These are phyloP conservation scores for Ochotona curzoniae DNA, from an alignment of 2,113 vertebrate genomes.

Conservation along the genomic window DNA sequence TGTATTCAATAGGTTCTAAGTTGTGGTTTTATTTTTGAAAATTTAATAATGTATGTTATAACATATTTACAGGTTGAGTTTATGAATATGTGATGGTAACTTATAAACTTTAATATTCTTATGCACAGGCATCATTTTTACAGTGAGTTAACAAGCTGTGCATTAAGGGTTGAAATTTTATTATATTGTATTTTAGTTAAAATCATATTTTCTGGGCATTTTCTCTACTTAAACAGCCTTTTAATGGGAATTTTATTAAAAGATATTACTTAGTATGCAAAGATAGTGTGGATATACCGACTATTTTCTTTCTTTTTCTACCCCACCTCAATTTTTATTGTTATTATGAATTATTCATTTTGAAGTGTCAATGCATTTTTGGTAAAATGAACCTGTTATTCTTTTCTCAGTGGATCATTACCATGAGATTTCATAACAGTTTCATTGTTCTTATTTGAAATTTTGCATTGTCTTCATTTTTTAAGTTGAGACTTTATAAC, in stretches of 20 bases:
- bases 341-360: slow-evolving; percentile 56
- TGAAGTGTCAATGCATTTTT: slow-evolving; percentile 54
- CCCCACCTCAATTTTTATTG: not conserved
- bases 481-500: slow-evolving; percentile 68
- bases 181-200: no score
- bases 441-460: slow-evolving; percentile 69
- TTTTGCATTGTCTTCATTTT: slow-evolving; percentile 69
- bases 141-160: not conserved
- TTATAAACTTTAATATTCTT: slow-evolving; percentile 11
- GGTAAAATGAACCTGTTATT: slow-evolving; percentile 65
- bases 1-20: not conserved
- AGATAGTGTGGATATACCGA: not conserved
- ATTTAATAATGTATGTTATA: not conserved
- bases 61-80: slow-evolving; percentile 26
- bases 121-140: not conserved
- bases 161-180: not conserved
- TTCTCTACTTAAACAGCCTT: not conserved
- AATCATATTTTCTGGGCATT: not conserved
- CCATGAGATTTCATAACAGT: slow-evolving; percentile 62
- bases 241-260: not conserved
- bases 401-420: slow-evolving; percentile 63
- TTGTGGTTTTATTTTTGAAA: slow-evolving; percentile 3
- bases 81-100: not conserved
- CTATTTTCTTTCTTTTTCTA: not conserved
- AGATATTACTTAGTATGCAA: not conserved